Conservation (phyloP, 1,140 invertebrate species). For the Teleopsis dalmanni region DNA sequence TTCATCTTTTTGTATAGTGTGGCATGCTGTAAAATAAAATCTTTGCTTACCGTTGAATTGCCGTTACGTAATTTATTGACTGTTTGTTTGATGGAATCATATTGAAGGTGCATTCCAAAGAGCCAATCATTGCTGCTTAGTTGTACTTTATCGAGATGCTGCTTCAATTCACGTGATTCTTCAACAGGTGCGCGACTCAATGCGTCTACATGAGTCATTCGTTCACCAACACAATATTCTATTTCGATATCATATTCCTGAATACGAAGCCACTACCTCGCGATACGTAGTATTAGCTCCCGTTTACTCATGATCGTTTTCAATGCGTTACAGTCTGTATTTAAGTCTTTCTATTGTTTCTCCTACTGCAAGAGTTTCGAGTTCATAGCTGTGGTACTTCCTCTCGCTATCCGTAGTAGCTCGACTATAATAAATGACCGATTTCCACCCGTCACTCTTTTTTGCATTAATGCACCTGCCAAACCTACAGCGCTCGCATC, state of each 20-base stretch:
- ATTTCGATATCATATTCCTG: not conserved
- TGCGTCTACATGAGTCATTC: constrained; percentile 1
- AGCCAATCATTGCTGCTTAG: constrained; percentile 3
- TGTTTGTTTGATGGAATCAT: not conserved
- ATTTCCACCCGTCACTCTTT: constrained; percentile 5
- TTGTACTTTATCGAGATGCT: not conserved
- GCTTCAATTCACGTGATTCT: not conserved
- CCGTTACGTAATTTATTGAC: not conserved
- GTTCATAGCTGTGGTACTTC: constrained; percentile 31
- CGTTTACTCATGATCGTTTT: constrained; percentile 23
- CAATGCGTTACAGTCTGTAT: constrained; percentile 37
- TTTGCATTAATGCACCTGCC: constrained; percentile 34
- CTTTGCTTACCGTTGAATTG: not conserved
- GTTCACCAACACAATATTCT: not conserved
- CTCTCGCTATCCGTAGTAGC: constrained; percentile 16
- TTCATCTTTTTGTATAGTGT: not conserved
- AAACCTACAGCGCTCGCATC: constrained; percentile 26
- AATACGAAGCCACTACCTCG: not conserved
- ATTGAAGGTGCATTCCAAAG: constrained; percentile 1
- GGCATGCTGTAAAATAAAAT: not conserved
- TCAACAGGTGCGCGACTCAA: not conserved
- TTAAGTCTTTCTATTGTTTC: constrained; percentile 12
- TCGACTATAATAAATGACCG: constrained; percentile 14
- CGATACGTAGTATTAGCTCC: constrained; percentile 10
- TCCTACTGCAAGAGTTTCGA: constrained; percentile 12